These are phyloP conservation scores for Clarias fuscus DNA, from an alignment of 2,797 vertebrate species.

Conservation along the genomic window DNA sequence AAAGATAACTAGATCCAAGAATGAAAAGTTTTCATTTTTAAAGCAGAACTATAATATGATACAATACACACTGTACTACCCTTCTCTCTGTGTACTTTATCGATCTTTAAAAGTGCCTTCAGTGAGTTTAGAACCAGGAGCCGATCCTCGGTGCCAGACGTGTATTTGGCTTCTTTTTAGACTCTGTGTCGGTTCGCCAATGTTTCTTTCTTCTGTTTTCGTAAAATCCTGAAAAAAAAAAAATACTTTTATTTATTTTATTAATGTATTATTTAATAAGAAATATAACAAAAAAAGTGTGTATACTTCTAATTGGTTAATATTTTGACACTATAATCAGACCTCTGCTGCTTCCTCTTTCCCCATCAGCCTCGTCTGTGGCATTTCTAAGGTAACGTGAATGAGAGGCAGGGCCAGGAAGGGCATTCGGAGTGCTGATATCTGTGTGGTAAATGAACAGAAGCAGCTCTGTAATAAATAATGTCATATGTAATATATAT, in stretches of 20 bases:
- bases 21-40: not conserved
- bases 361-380: conserved; percentile 81
- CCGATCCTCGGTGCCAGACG: conserved; percentile 79
- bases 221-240: conserved; percentile 80
- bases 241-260: conserved; percentile 17
- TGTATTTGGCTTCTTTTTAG: conserved; percentile 88
- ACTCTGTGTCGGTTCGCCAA: conserved; percentile 85
- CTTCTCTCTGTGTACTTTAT: not conserved
- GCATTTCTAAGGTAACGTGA: conserved; percentile 74
- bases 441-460: conserved; percentile 1
- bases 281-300: no score
- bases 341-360: conserved; percentile 77
- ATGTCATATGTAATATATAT: not conserved
- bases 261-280: no score
- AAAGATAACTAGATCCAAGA: not conserved
- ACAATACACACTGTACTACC: not conserved
- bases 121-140: conserved; percentile 65
- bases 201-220: conserved; percentile 92
- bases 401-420: conserved; percentile 70
- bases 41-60: not conserved
- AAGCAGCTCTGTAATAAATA: not conserved
- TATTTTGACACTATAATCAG: not conserved
- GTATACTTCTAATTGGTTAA: not conserved
- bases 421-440: conserved; percentile 68
- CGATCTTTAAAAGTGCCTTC: not conserved